Evolutionary conservation across 2,888 invertebrate genomes (phyloP).

Genomic region (Caenorhabditis sp.): DNA sequence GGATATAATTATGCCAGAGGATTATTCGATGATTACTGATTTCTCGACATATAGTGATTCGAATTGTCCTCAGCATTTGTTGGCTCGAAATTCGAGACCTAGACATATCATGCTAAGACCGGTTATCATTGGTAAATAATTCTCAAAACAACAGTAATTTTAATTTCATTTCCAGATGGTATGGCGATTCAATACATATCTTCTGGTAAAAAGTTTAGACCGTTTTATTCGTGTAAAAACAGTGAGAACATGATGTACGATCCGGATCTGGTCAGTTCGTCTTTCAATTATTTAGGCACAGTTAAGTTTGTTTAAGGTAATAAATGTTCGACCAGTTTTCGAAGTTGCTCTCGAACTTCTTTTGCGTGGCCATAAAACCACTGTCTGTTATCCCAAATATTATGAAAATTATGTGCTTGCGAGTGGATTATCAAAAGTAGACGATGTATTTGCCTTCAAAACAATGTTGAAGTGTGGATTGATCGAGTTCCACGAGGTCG

Average conservation of each 20-base stretch:
- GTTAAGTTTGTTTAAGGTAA: too few relatives aligned
- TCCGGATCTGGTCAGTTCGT: neutral
- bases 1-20: neutral
- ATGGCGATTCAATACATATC: conserved; percentile 15
- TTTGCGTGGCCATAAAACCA: conserved; percentile 24
- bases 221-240: neutral
- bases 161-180: conserved; percentile 26
- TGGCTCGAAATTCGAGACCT: neutral
- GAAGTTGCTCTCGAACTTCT: conserved; percentile 18
- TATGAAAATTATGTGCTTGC: conserved; percentile 12
- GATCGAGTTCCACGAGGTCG: conserved; percentile 9
- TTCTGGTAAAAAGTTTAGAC: neutral
- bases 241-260: neutral
- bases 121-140: conserved; percentile 14
- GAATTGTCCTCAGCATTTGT: neutral
- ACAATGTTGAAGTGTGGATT: conserved; percentile 7
- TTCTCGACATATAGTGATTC: neutral
- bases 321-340: conserved; percentile 23
- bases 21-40: neutral
- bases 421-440: conserved; percentile 20
- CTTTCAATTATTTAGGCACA: too few relatives aligned
- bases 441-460: conserved; percentile 17
- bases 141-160: neutral
- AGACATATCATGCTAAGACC: conserved; percentile 4
- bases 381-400: conserved; percentile 18